Evolutionary conservation across 1,140 invertebrate species (phyloP).

Genomic region (Drosophila obscura): DNA sequence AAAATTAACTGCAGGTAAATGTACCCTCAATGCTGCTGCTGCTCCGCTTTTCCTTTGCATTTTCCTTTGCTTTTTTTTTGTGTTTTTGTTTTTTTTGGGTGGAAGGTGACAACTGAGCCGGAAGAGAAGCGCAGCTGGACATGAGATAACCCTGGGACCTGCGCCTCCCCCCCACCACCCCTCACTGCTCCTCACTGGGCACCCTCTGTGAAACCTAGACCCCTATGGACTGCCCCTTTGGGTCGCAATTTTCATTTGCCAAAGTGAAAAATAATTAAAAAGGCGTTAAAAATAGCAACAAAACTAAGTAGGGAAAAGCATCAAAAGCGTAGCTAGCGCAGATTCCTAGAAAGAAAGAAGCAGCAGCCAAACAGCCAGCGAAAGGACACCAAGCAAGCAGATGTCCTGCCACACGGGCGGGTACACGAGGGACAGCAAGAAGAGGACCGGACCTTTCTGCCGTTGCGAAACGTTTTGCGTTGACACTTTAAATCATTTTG

Average conservation of each 20-base stretch:
- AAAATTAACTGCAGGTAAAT: slow-evolving; percentile 59
- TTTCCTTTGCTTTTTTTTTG: slow-evolving; percentile 23
- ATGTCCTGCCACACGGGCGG: slow-evolving; percentile 3
- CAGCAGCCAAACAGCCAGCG: no score
- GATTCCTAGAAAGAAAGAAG: slow-evolving; percentile 2
- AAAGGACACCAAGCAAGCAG: slow-evolving; percentile 7
- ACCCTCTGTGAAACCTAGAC: background rate
- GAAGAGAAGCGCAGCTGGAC: slow-evolving; percentile 25
- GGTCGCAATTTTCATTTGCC: slow-evolving; percentile 51
- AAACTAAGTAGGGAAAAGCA: slow-evolving; percentile 44
- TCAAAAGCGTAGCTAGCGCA: background rate
- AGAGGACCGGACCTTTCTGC: slow-evolving; percentile 1
- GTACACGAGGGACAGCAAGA: background rate
- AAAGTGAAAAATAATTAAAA: slow-evolving; percentile 74
- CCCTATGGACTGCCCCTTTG: background rate
- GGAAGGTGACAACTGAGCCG: slow-evolving; percentile 55
- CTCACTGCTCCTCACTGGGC: no score
- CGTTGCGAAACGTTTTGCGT: slow-evolving; percentile 37
- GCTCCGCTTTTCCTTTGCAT: slow-evolving; percentile 4
- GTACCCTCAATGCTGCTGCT: no score
- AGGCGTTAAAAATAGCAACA: slow-evolving; percentile 60
- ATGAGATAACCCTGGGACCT: slow-evolving; percentile 9
- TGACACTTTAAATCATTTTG: slow-evolving; percentile 82
- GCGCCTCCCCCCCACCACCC: background rate
- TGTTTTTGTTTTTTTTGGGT: slow-evolving; percentile 15